These are phyloP conservation scores for Antechinus stuartii DNA, from an alignment of 2,113 vertebrate genomes.

Conservation along the genomic window DNA sequence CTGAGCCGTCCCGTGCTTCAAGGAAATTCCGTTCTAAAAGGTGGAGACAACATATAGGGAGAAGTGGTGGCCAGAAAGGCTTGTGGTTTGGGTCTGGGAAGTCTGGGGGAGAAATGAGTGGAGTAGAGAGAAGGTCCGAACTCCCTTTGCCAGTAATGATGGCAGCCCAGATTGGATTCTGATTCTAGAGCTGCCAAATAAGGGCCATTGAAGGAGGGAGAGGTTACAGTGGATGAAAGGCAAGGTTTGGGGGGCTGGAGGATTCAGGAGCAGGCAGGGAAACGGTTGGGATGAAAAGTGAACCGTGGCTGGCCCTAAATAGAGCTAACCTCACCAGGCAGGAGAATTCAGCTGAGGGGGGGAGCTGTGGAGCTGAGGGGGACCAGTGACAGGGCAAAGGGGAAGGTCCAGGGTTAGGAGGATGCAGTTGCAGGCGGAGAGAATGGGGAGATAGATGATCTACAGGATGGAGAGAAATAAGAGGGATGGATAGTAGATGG, in stretches of 20 bases:
- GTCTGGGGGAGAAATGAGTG: background rate
- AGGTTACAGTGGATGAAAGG: background rate
- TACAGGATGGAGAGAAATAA: background rate
- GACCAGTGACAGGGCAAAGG: background rate
- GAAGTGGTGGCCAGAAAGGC: background rate
- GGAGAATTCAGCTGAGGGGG: background rate
- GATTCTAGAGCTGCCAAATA: background rate
- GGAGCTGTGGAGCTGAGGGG: background rate
- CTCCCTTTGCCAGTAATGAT: background rate
- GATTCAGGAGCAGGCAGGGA: background rate
- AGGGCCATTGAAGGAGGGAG: background rate
- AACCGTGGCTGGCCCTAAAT: background rate
- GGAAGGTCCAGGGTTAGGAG: background rate
- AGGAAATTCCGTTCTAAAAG: background rate
- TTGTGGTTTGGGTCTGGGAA: background rate
- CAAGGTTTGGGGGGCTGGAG: background rate
- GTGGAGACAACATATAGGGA: background rate
- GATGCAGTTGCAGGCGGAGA: background rate
- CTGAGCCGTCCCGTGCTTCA: background rate
- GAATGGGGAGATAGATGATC: background rate
- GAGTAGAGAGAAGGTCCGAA: background rate
- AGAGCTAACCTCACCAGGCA: background rate
- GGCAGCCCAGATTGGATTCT: background rate
- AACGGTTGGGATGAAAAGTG: background rate
- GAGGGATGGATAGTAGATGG: too few species aligned